Percentiles rank a stretch among this genome's conserved stretches.
These are phyloP conservation scores for Archivesica marissinica DNA, from an alignment of 1,140 invertebrate genomes.

Conservation along the genomic window DNA sequence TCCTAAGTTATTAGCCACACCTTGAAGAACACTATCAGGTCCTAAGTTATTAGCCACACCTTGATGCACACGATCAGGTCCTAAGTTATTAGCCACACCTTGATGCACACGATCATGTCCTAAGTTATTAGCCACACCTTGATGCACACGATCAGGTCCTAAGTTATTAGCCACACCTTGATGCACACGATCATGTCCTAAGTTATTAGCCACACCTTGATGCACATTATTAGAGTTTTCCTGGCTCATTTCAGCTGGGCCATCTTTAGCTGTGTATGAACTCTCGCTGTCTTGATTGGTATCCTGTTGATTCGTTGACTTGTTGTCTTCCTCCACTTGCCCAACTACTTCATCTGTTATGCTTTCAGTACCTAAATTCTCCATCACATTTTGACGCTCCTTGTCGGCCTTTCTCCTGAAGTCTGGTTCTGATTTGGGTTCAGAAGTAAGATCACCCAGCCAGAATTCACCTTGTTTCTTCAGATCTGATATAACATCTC, in stretches of 20 bases:
- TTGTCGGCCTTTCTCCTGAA: conserved; percentile 28
- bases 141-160: neutral
- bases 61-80: neutral
- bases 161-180: neutral
- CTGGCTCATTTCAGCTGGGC: neutral
- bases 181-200: neutral
- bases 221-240: neutral
- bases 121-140: neutral
- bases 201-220: neutral
- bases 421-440: conserved; percentile 22
- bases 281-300: neutral
- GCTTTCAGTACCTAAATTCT: neutral
- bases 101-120: neutral
- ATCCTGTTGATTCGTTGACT: neutral
- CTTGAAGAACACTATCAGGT: neutral
- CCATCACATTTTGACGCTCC: neutral
- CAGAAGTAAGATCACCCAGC: conserved; percentile 16
- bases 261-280: neutral
- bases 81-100: neutral
- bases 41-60: neutral
- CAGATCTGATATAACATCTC: conserved; percentile 63
- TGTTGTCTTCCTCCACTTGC: neutral
- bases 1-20: neutral
- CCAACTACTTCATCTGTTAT: neutral
- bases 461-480: conserved; percentile 33